Percentiles rank a stretch among this genome's conserved stretches.
Conservation (phyloP, 2,797 vertebrate species). For the Arctocebus calabarensis region DNA sequence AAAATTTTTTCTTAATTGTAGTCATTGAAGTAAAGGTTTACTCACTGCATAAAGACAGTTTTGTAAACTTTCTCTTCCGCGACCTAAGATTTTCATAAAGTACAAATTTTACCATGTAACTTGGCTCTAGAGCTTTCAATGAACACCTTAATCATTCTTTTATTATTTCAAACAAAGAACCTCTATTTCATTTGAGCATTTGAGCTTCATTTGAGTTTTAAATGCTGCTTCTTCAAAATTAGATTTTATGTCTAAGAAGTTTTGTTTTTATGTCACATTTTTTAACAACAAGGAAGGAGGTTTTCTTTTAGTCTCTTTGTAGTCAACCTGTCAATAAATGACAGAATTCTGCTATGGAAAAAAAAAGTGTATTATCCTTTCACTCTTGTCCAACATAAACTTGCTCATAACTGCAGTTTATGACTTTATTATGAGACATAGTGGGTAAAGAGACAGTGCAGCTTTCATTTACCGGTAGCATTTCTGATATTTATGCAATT, state of each 20-base stretch:
- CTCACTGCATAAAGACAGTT: background rate
- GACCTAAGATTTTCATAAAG: slow-evolving; percentile 10
- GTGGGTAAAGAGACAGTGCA: slow-evolving; percentile 65
- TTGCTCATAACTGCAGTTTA: slow-evolving; percentile 80
- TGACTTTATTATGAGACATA: slow-evolving; percentile 64
- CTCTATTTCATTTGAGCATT: slow-evolving; percentile 50
- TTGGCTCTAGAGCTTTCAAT: slow-evolving; percentile 47
- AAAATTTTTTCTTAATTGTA: background rate
- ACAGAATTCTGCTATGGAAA: slow-evolving; percentile 39
- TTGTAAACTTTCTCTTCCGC: slow-evolving; percentile 18
- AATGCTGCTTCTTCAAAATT: slow-evolving; percentile 66
- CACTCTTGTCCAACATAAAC: slow-evolving; percentile 71
- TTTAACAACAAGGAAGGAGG: slow-evolving; percentile 65
- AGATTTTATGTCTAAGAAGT: slow-evolving; percentile 65
- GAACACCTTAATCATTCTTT: slow-evolving; percentile 71
- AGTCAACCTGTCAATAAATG: slow-evolving; percentile 58
- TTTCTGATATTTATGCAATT: slow-evolving; percentile 49
- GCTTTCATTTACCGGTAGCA: slow-evolving; percentile 64
- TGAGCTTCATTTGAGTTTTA: slow-evolving; percentile 57
- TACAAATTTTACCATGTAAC: slow-evolving; percentile 35
- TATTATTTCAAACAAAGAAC: slow-evolving; percentile 69
- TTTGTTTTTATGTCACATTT: slow-evolving; percentile 58
- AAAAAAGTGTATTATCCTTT: slow-evolving; percentile 57
- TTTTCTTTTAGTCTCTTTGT: slow-evolving; percentile 42
- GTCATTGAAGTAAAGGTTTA: slow-evolving; percentile 13